Conservation (phyloP, 1,140 invertebrate genomes). For the Bombus sylvicola region DNA sequence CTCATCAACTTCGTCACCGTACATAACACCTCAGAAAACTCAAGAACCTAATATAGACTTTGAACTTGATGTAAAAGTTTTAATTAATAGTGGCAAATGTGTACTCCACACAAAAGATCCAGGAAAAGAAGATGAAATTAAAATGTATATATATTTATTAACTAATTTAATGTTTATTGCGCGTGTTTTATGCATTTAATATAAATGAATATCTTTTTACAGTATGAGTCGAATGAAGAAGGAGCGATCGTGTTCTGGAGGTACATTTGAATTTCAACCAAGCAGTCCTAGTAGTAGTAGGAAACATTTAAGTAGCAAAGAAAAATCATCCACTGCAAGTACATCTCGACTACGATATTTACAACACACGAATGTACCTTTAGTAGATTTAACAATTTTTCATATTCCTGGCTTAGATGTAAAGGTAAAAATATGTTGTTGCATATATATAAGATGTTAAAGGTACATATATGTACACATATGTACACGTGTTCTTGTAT, state of each 20-base stretch:
- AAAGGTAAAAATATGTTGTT: conserved; percentile 85
- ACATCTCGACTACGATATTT: conserved; percentile 82
- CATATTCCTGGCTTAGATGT: conserved; percentile 97
- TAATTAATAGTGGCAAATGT: conserved; percentile 98
- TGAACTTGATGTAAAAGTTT: conserved; percentile 97
- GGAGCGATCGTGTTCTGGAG: conserved; percentile 88
- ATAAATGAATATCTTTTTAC: not conserved
- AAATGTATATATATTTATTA: conserved; percentile 81
- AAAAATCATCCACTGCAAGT: conserved; percentile 80
- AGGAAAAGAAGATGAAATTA: conserved; percentile 88
- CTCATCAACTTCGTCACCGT: conserved; percentile 77
- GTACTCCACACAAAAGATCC: conserved; percentile 96
- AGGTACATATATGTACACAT: not conserved
- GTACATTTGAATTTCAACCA: conserved; percentile 86
- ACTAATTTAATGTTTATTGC: not conserved
- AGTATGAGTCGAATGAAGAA: conserved; percentile 86
- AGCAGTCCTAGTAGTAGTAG: conserved; percentile 82
- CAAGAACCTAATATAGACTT: conserved; percentile 98
- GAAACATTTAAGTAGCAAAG: conserved; percentile 80
- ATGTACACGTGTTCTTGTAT: conserved; percentile 13
- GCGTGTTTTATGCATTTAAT: conserved; percentile 12
- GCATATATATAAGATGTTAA: not conserved
- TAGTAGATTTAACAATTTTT: conserved; percentile 94
- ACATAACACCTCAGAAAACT: conserved; percentile 84
- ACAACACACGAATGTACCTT: conserved; percentile 80